phyloP scores from a whole-genome alignment of 2,888 invertebrate genomes.

The Dasypogon diadema region DNA sequence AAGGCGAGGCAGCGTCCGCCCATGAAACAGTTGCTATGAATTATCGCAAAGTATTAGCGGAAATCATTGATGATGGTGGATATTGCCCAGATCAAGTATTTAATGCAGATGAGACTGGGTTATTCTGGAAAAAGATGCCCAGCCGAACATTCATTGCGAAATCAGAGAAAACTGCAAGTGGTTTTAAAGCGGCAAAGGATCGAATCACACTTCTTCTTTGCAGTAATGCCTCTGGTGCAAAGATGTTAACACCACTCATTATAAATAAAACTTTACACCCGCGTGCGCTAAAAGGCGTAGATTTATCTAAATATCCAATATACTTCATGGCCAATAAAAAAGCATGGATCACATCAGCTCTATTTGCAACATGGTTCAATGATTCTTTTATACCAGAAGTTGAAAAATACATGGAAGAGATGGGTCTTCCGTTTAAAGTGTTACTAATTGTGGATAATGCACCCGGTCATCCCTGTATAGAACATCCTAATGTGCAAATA shows the following conservation, averaged over 20 bases:
- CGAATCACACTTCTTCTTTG: conserved; percentile 60
- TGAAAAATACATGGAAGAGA: too few species aligned
- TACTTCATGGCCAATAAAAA: conserved; percentile 60
- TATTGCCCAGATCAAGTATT: conserved; percentile 60
- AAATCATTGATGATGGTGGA: conserved; percentile 59
- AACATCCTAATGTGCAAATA: too few species aligned
- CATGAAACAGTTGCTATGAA: conserved; percentile 56
- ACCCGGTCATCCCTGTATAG: too few species aligned
- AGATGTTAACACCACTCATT: conserved; percentile 60
- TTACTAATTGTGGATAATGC: too few species aligned
- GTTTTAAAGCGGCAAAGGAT: conserved; percentile 60
- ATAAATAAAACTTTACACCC: conserved; percentile 59
- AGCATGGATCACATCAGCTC: conserved; percentile 58
- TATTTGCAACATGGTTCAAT: too few species aligned
- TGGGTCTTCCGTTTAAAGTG: too few species aligned
- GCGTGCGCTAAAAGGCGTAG: conserved; percentile 59
- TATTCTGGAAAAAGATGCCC: conserved; percentile 62
- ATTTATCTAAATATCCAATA: conserved; percentile 59
- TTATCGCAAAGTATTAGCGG: conserved; percentile 55
- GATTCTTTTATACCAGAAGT: too few species aligned
- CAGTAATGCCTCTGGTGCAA: conserved; percentile 60
- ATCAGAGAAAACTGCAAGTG: conserved; percentile 59
- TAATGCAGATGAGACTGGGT: conserved; percentile 60
- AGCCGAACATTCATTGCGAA: conserved; percentile 61
- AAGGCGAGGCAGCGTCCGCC: conserved; percentile 57